Base-by-base conservation (phyloP, 2,797 vertebrate genomes). In the Macropus fuliginosus region DNA sequence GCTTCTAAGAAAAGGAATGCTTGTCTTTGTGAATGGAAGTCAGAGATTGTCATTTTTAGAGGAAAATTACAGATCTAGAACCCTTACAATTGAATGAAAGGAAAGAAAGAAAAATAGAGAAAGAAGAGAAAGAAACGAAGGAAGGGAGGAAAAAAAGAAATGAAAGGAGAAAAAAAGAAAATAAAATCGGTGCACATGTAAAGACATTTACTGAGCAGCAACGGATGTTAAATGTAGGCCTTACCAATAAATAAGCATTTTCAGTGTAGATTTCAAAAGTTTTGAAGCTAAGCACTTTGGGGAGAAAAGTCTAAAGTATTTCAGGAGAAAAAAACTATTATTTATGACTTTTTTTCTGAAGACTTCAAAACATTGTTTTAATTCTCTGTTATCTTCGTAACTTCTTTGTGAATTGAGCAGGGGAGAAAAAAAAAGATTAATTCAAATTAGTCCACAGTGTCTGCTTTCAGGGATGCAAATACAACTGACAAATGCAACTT, bases 21-120 rank as follows among this genome's bases (percentile, higher is more conserved):
- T 52, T 52, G 4, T 91, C n/a, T 21, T n/a, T 66, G 92, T 16
- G 62, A 54, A 90, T 54, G 52, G 91, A 18, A 96, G 0, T 6
- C 12, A 13, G 57, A 54, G 4, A 14, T 18, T 90, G 54, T 94
- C 50, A 55, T 46, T 94, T 94, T 95, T 21, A 52, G 34, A 93
- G 8, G 0, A 18, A 11, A 46, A 29, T 91, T 31, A 93, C 91
- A 94, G 29, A 94, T 96, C 31, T 96, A 93, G 91, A 94, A 0
- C 93, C 90, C 1, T 8, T 40, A 24, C 5, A 5, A 66, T 66
- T 66, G 9, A 81, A 81, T 0, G 3, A 21, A 81, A 81, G 56
- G 81, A 97, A 96, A 59, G 40, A 56, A 50, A 94, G 91, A 92
- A 1, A 95, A 1, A 95, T 55, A n/a, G 55, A 92, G 54, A 96